phyloP scores from a whole-genome alignment of 2,113 vertebrate species.

The Danionella cerebrum region DNA sequence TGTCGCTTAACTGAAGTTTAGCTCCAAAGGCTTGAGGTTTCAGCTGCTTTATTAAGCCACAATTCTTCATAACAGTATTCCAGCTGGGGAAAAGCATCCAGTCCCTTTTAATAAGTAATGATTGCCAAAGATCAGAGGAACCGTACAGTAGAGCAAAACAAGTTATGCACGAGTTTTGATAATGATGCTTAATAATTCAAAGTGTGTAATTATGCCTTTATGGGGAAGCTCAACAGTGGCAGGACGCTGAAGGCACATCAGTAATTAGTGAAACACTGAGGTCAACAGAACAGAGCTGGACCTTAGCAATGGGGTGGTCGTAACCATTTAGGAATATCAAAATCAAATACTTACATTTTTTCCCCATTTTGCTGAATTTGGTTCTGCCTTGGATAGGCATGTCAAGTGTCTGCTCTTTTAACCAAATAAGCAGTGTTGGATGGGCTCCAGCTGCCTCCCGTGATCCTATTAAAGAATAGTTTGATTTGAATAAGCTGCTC shows the following conservation, averaged over 20 bases:
- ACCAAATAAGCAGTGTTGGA: too few relatives aligned
- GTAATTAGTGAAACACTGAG: conserved; percentile 64
- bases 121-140: conserved; percentile 98
- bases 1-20: conserved; percentile 45
- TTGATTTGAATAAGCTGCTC: too few relatives aligned
- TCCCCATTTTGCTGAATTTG: too few relatives aligned
- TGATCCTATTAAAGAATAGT: too few relatives aligned
- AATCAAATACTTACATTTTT: too few relatives aligned
- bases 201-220: conserved; percentile 81
- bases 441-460: too few relatives aligned
- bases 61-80: conserved; percentile 54
- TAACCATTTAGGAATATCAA: too few relatives aligned
- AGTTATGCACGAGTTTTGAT: conserved; percentile 90
- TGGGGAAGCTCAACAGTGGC: conserved; percentile 72
- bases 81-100: conserved; percentile 77
- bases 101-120: conserved; percentile 96
- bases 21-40: conserved; percentile 54
- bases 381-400: too few relatives aligned
- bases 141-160: conserved; percentile 89
- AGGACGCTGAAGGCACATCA: conserved; percentile 65
- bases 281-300: conserved; percentile 47
- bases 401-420: too few relatives aligned
- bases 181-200: conserved; percentile 95
- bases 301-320: background rate
- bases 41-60: conserved; percentile 62